These are phyloP conservation scores for Saccopteryx bilineata DNA, from an alignment of 2,113 vertebrate genomes.

Conservation along the genomic window DNA sequence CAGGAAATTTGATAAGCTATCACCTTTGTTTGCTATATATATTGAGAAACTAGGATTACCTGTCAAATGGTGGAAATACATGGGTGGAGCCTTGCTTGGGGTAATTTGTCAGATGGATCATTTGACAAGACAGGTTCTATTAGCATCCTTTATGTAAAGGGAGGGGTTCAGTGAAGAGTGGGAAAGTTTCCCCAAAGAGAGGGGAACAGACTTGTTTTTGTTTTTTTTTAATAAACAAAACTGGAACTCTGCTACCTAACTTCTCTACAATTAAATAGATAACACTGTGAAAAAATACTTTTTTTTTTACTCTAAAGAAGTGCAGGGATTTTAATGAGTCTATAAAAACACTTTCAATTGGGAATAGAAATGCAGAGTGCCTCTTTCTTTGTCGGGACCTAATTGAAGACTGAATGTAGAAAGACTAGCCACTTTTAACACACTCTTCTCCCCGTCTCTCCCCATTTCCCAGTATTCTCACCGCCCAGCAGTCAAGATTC, in stretches of 20 bases:
- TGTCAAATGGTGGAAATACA: not conserved
- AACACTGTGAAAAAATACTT: not conserved
- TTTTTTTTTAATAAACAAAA: slow-evolving; percentile 1
- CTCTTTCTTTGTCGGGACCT: slow-evolving; percentile 60
- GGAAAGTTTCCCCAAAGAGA: slow-evolving; percentile 1
- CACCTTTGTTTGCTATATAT: not conserved
- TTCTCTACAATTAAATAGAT: not conserved
- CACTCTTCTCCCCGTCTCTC: slow-evolving; percentile 49
- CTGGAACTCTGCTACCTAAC: not conserved
- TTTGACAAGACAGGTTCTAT: slow-evolving; percentile 35
- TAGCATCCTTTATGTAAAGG: slow-evolving; percentile 54
- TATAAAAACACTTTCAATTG: slow-evolving; percentile 27
- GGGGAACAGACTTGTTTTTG: not conserved
- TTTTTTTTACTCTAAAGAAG: slow-evolving; percentile 46
- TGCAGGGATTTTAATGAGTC: not conserved
- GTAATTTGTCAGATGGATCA: slow-evolving; percentile 40
- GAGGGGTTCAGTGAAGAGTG: not conserved
- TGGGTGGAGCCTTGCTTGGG: slow-evolving; percentile 31
- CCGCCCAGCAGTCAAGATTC: slow-evolving; percentile 90
- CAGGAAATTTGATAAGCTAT: not conserved
- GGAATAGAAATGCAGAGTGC: slow-evolving; percentile 48
- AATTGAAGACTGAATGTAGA: slow-evolving; percentile 32
- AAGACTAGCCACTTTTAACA: slow-evolving; percentile 49
- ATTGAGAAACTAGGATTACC: slow-evolving; percentile 37
- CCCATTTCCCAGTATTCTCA: slow-evolving; percentile 90